Base-by-base conservation (phyloP, 2,797 vertebrate species). In the Syngnathus rostellatus region DNA sequence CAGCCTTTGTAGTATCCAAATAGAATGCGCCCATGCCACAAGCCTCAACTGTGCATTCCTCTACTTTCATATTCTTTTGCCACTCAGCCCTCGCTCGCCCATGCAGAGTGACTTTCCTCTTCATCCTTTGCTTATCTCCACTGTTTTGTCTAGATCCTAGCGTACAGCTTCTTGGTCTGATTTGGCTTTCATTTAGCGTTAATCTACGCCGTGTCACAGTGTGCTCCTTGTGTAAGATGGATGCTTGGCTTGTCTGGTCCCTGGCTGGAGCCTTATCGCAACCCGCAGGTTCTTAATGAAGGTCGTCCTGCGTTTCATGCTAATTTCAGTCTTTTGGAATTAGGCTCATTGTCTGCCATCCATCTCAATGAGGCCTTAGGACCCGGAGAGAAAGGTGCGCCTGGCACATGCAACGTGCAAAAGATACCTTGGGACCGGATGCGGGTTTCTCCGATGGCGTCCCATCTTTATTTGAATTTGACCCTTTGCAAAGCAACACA, bases 181-280 rank as follows among this genome's bases (percentile, higher is more conserved):
- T 86, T 86, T 82, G 77, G 81, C 83, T 85, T 86, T 86, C 83
- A 89, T 88, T 89, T 88, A 80, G 74, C 88, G 80, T 83, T 89
- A 87, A 89, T 89, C 82, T 86, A 77, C 50, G 78, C 80, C 83
- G 73, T 80, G 85, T 79, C 83, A 77, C 78, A 62, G 72, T 58
- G 66, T 77, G 78, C 83, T 89, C 83, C 80, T 84, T 84, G 82
- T 83, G 84, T 70, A 73, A 76, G 84, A 87, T 88, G 83, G 73
- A 87, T 84, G 83, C 70, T 75, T 81, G 54, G 72, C 75, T 67
- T 55, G 71, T 75, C 73, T 73, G 72, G 79, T 80, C 75, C 67
- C 71, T 19, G 64, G 69, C 77, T 68, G 68, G 76, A 68, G 68
- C 80, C 82, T 88, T 89, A 88, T 89, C 84, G 83, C 81, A 79